These are phyloP conservation scores for Mirounga angustirostris DNA, from an alignment of 2,113 vertebrate genomes.

Conservation along the genomic window DNA sequence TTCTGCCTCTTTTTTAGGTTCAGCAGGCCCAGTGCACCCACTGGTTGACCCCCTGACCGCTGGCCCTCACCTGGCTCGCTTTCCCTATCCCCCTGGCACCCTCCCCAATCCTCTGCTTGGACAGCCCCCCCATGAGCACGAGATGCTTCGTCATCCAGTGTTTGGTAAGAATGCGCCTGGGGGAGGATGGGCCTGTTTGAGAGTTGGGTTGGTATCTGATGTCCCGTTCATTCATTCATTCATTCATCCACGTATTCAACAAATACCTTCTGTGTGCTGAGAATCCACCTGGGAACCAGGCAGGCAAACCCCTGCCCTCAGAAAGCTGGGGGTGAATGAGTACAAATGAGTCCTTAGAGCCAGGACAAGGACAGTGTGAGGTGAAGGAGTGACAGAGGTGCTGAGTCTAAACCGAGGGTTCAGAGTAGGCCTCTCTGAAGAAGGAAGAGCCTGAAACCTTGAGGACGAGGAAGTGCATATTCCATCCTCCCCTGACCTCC, in stretches of 20 bases:
- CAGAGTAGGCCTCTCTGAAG: not conserved
- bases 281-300: not conserved
- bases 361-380: rapidly evolving
- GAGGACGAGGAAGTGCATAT: not conserved
- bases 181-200: rapidly evolving
- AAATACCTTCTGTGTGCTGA: rapidly evolving
- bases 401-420: not conserved
- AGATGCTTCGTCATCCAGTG: slow-evolving; percentile 98
- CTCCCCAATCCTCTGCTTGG: slow-evolving; percentile 97
- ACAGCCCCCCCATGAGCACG: slow-evolving; percentile 97
- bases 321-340: not conserved
- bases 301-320: too few relatives aligned
- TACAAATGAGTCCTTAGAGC: rapidly evolving
- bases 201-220: not conserved
- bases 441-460: not conserved
- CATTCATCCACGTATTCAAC: too few relatives aligned
- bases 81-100: slow-evolving; percentile 96
- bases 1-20: slow-evolving; percentile 86
- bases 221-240: rapidly evolving
- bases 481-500: not conserved
- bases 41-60: slow-evolving; percentile 94
- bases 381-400: not conserved
- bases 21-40: slow-evolving; percentile 95
- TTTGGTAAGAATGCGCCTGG: slow-evolving; percentile 91
- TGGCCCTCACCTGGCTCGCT: slow-evolving; percentile 97